A percentile compares a stretch with the other conserved stretches of the same genome.
phyloP scores from a whole-genome alignment of 2,797 vertebrate species.

The Gymnoscopelus microlampas region DNA sequence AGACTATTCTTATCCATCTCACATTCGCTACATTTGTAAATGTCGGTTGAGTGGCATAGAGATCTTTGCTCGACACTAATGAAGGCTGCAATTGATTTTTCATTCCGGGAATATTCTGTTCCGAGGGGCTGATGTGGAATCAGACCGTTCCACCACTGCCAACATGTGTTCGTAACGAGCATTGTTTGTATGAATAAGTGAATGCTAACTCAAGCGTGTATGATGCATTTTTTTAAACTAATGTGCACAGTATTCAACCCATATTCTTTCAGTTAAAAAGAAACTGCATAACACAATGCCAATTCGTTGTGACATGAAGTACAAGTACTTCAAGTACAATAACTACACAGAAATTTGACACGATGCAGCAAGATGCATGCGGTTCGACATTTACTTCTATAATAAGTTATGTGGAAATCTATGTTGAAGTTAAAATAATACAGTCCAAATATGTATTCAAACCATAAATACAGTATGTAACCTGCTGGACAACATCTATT shows the following conservation, averaged over 20 bases:
- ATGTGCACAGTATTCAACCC: not conserved
- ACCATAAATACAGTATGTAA: too few relatives aligned
- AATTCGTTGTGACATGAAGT: too few relatives aligned
- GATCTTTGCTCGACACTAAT: conserved; percentile 62
- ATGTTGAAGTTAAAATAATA: too few relatives aligned
- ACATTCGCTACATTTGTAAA: conserved; percentile 64
- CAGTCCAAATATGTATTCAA: too few relatives aligned
- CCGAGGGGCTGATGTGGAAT: conserved; percentile 32
- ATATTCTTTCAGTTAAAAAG: not conserved
- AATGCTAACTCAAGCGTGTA: conserved; percentile 33
- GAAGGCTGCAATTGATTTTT: conserved; percentile 73
- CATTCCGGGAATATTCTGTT: conserved; percentile 59
- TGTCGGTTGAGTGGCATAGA: conserved; percentile 49
- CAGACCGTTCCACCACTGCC: not conserved
- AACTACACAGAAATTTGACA: too few relatives aligned
- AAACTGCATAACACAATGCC: not conserved
- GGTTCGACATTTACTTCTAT: too few relatives aligned
- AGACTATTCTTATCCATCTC: conserved; percentile 64
- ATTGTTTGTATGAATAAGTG: conserved; percentile 44
- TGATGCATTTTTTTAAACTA: not conserved
- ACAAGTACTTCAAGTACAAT: too few relatives aligned
- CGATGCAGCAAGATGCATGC: too few relatives aligned
- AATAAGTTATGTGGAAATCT: too few relatives aligned
- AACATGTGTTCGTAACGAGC: conserved; percentile 31
- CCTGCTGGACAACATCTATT: too few relatives aligned